Base-by-base conservation (phyloP, 2,888 invertebrate genomes). In the Odontothrips loti region DNA sequence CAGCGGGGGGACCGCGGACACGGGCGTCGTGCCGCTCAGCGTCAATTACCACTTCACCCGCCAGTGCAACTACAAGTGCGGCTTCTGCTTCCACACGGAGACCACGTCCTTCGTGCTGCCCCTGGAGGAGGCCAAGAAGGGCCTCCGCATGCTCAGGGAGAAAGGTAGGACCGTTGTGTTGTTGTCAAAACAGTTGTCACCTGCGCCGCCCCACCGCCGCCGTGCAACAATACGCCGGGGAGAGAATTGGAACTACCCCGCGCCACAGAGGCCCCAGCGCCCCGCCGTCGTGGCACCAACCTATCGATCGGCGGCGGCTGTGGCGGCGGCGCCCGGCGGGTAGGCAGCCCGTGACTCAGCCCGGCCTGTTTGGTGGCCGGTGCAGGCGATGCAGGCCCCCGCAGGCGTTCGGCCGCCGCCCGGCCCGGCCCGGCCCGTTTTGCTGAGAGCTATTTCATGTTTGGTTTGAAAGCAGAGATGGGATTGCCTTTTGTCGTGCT, bases 1-100 rank as follows among this genome's bases (percentile, higher is more conserved):
- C 3, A 6, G 34, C 2, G 34, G 34, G 3, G 34, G 34, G 34
- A 6, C 34, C 3, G 34, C 34, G 34, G 34, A 43, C 34, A 6
- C 34, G 34, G 34, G 34, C 34, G 17, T 58, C 8, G 58, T 58
- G 58, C 58, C 58, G 58, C 58, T 58, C 17, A 83, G 91, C 88
- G 89, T 90, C 0, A 90, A 90, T 84, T 90, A 88, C 83, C 90
- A 90, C 85, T 89, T 90, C 83, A 90, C 90, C 0, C 84, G 90
- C 79, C 85, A 86, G 82, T 90, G 90, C 84, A 90, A 90, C 84
- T 90, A 90, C 83, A 85, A 86, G 63, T 90, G 90, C 84, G 90
- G 89, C 4, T 90, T 90, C 85, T 90, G 90, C 84, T 90, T 90
- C 83, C 90, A 90, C 83, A 90, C 90, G 0, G 89, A 89, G 1